Conservation (phyloP, 2,888 invertebrate species). For the Chironomus tentans region DNA sequence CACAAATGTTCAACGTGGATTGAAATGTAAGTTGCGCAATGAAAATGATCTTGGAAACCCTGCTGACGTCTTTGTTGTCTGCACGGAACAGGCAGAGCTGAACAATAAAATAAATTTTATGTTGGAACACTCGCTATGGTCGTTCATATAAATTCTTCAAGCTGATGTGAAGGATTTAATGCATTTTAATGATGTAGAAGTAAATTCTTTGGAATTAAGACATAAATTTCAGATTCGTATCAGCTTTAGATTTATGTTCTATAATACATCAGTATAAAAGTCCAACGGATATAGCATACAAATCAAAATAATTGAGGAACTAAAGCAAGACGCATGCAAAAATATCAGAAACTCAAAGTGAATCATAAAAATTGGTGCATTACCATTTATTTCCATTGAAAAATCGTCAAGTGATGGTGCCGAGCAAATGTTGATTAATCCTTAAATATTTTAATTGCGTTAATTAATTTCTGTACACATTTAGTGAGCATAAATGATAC, state of each 20-base stretch:
- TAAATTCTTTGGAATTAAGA: neutral
- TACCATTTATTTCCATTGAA: slow-evolving; percentile 45
- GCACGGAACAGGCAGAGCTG: neutral
- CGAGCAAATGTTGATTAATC: slow-evolving; percentile 31
- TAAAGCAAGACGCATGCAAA: neutral
- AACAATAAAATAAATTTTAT: neutral
- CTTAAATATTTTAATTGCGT: slow-evolving; percentile 35
- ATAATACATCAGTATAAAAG: too few species aligned
- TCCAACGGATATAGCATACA: too few species aligned
- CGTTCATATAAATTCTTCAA: neutral
- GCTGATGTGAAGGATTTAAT: neutral
- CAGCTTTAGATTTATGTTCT: too few species aligned
- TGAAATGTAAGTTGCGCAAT: neutral
- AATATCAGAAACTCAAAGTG: neutral
- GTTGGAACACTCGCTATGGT: neutral
- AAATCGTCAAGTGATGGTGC: slow-evolving; percentile 45
- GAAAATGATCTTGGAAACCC: neutral
- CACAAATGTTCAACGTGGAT: neutral
- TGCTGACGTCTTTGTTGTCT: neutral
- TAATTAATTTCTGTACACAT: neutral
- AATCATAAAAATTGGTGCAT: slow-evolving; percentile 34
- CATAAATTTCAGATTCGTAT: neutral
- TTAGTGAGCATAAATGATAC: neutral
- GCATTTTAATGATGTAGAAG: neutral
- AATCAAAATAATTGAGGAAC: too few species aligned